Percentiles rank a stretch among this genome's conserved stretches.
Evolutionary conservation across 2,113 vertebrate genomes (phyloP).

Genomic region (Alethe castanea): DNA sequence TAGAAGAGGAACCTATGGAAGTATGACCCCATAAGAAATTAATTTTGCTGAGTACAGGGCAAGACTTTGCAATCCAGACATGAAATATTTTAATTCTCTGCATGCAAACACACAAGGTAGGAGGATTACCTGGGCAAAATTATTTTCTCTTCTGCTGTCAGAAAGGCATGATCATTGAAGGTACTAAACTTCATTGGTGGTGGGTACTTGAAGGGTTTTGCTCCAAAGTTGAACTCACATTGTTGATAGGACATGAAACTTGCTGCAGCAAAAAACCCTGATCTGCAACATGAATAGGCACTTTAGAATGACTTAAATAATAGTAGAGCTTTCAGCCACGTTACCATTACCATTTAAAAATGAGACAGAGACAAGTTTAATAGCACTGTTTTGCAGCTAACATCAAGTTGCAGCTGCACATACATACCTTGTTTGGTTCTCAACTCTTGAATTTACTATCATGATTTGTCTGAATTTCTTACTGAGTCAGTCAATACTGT

Average conservation of each 20-base stretch:
- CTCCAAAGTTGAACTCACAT: constrained; percentile 98
- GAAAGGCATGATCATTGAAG: constrained; percentile 94
- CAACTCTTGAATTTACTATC: not conserved
- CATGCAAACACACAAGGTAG: not conserved
- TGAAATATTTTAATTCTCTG: not conserved
- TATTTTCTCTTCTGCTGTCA: constrained; percentile 93
- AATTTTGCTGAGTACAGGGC: not conserved
- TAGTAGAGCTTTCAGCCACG: rapidly evolving
- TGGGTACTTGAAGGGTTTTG: constrained; percentile 94
- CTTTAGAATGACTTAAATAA: not conserved
- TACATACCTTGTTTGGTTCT: not conserved
- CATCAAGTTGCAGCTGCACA: not conserved
- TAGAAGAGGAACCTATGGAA: not conserved
- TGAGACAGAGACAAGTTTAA: not conserved
- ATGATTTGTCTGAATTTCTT: not conserved
- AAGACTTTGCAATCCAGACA: not conserved
- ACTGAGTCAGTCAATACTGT: not conserved
- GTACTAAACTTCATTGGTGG: constrained; percentile 95
- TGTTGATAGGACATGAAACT: constrained; percentile 99
- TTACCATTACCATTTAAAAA: not conserved
- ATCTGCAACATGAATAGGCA: constrained; percentile 71
- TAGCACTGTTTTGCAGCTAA: not conserved
- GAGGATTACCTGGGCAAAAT: constrained; percentile 90
- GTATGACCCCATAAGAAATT: not conserved
- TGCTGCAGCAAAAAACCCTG: constrained; percentile 97